Evolutionary conservation across 2,797 vertebrate species (phyloP).

Genomic region (Helarctos malayanus): DNA sequence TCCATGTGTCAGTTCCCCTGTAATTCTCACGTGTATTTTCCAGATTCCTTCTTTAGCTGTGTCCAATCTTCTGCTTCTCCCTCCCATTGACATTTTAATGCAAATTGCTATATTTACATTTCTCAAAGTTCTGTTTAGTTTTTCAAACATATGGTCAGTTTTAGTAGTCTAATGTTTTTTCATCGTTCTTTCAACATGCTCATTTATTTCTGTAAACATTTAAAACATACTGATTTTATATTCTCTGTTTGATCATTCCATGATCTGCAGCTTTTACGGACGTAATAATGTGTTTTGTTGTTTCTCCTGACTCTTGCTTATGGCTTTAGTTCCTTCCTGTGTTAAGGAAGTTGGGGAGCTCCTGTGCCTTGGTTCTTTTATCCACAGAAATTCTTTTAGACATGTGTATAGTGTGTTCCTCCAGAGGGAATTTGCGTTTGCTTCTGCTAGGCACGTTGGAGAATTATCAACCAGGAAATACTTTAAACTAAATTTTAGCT

Average conservation of each 20-base stretch:
- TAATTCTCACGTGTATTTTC: background rate
- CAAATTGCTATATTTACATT: slow-evolving; percentile 44
- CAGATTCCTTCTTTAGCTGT: background rate
- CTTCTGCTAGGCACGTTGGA: background rate
- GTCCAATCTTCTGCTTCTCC: background rate
- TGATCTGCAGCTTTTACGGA: background rate
- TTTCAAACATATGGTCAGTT: slow-evolving; percentile 11
- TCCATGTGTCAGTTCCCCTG: background rate
- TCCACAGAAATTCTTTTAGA: background rate
- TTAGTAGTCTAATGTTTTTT: slow-evolving; percentile 30
- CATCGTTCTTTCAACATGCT: background rate
- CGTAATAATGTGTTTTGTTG: background rate
- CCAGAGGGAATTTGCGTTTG: slow-evolving; percentile 12
- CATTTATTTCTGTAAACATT: slow-evolving; percentile 20
- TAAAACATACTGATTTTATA: slow-evolving; percentile 6
- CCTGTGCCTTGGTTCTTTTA: background rate
- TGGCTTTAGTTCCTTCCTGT: background rate
- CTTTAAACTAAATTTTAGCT: slow-evolving; percentile 45
- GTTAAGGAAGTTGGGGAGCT: background rate
- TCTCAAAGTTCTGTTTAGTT: background rate
- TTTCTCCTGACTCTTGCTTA: slow-evolving; percentile 18
- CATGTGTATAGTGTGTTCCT: background rate
- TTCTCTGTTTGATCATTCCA: background rate
- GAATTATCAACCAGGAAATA: slow-evolving; percentile 14
- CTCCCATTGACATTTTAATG: background rate